Evolutionary conservation across 2,888 invertebrate species (phyloP).

Genomic region (Onthophagus sagittarius): DNA sequence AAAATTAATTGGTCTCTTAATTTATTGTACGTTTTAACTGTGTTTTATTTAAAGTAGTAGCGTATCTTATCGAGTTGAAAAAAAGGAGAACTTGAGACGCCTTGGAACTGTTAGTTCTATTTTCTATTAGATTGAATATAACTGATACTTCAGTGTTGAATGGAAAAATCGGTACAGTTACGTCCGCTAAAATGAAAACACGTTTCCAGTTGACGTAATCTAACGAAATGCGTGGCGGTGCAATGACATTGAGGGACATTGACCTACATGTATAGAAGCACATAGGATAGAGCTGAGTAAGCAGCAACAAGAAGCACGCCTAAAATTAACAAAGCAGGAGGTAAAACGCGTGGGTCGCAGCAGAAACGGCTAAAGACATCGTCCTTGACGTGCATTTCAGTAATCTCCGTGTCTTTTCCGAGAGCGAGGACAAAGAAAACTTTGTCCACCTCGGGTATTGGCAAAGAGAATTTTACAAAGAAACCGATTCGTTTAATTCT

Average conservation of each 20-base stretch:
- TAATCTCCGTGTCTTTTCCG: background rate
- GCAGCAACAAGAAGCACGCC: background rate
- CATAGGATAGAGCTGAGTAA: background rate
- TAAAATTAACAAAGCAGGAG: conserved; percentile 1
- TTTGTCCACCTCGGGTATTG: background rate
- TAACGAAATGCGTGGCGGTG: background rate
- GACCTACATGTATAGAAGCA: conserved; percentile 4
- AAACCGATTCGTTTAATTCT: background rate
- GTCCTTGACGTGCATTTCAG: background rate
- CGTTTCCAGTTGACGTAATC: background rate
- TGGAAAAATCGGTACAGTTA: background rate
- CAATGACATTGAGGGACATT: conserved; percentile 11
- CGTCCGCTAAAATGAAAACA: background rate
- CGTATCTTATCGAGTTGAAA: background rate
- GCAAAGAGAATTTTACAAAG: too few relatives aligned
- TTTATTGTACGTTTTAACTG: background rate
- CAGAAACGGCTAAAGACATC: background rate
- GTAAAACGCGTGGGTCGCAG: conserved; percentile 5
- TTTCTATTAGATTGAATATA: background rate
- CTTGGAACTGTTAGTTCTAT: background rate
- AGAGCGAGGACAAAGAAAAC: background rate
- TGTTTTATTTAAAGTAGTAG: background rate
- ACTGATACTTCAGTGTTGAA: background rate
- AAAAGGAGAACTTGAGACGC: background rate
- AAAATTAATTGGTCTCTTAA: background rate